Conservation (phyloP, 2,113 vertebrate species). For the Malurus elegans region DNA sequence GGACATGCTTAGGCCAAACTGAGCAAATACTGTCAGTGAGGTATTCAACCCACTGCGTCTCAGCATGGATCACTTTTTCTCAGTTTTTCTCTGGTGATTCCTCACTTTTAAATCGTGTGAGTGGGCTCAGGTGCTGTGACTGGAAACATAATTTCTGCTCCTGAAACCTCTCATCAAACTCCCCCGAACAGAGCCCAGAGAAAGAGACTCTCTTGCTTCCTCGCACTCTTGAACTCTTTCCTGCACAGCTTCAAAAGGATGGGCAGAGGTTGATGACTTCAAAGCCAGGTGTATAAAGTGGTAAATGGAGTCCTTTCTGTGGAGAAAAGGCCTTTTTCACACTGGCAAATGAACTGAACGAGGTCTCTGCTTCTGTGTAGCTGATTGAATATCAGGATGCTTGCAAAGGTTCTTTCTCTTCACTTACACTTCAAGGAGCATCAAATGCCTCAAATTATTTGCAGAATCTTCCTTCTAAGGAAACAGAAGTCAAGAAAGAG, state of each 20-base stretch:
- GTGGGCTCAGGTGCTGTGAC: not conserved
- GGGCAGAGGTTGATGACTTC: not conserved
- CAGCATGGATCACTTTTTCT: fast-evolving
- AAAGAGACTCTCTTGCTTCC: not conserved
- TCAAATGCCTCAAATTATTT: not conserved
- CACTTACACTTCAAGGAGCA: not conserved
- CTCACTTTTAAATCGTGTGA: not conserved
- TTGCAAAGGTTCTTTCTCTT: not conserved
- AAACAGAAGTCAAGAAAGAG: not conserved
- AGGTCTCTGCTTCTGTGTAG: not conserved
- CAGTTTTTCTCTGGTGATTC: not conserved
- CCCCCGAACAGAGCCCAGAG: not conserved
- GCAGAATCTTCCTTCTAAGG: not conserved
- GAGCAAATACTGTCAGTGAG: not conserved
- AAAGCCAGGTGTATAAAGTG: not conserved
- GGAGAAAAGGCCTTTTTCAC: not conserved
- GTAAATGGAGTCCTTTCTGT: not conserved
- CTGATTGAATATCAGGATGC: not conserved
- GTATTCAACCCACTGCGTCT: not conserved
- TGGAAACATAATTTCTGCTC: not conserved
- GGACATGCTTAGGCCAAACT: not conserved
- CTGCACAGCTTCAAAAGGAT: not conserved
- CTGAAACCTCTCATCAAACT: not conserved
- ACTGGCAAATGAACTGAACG: not conserved
- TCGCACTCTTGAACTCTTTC: not conserved